A percentile compares a stretch with the other conserved stretches of the same genome.
phyloP scores from a whole-genome alignment of 2,888 invertebrate genomes.

The Allygus modestus region DNA sequence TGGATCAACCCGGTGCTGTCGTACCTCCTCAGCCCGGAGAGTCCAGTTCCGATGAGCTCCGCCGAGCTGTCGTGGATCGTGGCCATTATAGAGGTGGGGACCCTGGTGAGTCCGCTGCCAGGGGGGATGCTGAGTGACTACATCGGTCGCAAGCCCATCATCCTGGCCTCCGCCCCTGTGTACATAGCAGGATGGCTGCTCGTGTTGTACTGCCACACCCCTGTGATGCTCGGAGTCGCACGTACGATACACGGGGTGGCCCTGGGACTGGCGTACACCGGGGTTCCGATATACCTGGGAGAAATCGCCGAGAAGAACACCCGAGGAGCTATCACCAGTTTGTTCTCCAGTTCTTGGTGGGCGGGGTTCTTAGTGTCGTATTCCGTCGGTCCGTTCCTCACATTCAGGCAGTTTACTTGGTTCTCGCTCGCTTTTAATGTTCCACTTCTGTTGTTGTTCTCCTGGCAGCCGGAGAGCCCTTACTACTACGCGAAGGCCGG shows the following conservation, averaged over 20 bases:
- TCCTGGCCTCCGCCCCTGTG: constrained; percentile 65
- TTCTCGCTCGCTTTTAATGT: constrained; percentile 76
- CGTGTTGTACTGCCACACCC: constrained; percentile 53
- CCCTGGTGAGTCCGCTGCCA: constrained; percentile 69
- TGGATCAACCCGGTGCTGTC: constrained; percentile 68
- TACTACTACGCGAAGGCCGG: constrained; percentile 79
- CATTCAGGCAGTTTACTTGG: constrained; percentile 73
- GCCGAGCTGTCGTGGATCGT: constrained; percentile 69
- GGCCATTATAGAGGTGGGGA: constrained; percentile 69
- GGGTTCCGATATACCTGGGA: constrained; percentile 69
- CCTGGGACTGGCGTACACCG: constrained; percentile 68
- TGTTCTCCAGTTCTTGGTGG: constrained; percentile 69
- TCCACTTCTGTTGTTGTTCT: constrained; percentile 76
- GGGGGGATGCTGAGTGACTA: constrained; percentile 67
- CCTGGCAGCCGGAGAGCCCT: constrained; percentile 81
- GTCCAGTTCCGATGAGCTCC: constrained; percentile 65
- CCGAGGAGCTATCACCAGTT: constrained; percentile 69
- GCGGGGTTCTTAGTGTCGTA: constrained; percentile 67
- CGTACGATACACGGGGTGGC: constrained; percentile 68
- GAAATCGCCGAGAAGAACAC: constrained; percentile 69
- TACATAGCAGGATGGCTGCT: constrained; percentile 66
- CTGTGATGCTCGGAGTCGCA: constrained; percentile 64
- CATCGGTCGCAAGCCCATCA: constrained; percentile 66
- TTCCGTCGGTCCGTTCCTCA: constrained; percentile 69
- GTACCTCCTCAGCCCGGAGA: constrained; percentile 62